Evolutionary conservation across 2,797 vertebrate genomes (phyloP), one percentile per base, ranked within the genome.

Genomic region (Hybognathus amarus): DNA sequence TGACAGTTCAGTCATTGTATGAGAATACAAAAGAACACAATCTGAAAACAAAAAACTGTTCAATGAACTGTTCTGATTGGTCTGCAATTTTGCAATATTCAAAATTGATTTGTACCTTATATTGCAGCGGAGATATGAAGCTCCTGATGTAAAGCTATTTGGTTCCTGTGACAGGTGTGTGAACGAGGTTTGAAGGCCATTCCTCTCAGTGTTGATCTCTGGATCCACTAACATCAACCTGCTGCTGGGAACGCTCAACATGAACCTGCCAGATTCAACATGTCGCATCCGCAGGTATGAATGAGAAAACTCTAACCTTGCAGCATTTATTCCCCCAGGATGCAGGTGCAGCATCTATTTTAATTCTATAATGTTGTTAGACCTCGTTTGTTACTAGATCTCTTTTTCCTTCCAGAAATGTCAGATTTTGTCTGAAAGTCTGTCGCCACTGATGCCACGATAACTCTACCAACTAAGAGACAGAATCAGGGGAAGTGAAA

Each of bases 211-310:
- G 93, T 97, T 84, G 95, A 96, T 87, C 88, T 97, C 13, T 97
- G 96, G 96, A 96, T 96, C 83, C 96, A 96, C 85, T 97, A n/a
- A 96, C 85, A 95, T 97, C 80, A 95, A 95, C 85, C 93, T 95
- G 36, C 89, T 97, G 78, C 92, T 96, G 45, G 93, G 95, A 83
- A 95, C 94, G 0, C 87, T 97, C 38, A 94, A 97, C 83, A 95
- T 95, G 94, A 95, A 94, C 74, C 89, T 94, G 63, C 92, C 94
- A 0, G 95, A 96, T 27, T 96, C 96, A 1, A 87, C 91, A 2
- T 87, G 73, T 11, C 94, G 93, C 70, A 95, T 97, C 79, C 95
- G 94, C 66, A 92, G 94, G 96, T 97, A 86, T 40, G 73, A 9
- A 0, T 8, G 33, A 64, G 20, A 17, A 47, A 18, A 67, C 11